Evolutionary conservation across 1,140 invertebrate genomes (phyloP), one percentile per base, ranked within the genome.

Genomic region (Drosophila quadrilineata): DNA sequence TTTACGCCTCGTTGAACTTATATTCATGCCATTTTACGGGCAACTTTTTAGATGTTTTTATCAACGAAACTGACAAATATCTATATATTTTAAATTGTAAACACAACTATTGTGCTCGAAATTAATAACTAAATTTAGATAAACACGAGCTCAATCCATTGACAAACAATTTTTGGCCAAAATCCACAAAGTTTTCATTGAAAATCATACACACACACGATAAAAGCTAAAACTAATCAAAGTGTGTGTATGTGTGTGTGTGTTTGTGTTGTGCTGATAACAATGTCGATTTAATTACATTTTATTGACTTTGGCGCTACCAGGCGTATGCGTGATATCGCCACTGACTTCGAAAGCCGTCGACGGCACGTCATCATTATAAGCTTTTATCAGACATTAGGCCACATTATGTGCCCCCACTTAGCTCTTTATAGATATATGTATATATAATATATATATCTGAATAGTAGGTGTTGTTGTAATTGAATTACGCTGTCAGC

Each of bases 231-330:
- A n/a, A n/a, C n/a, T n/a, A n/a, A 21, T 43, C 19, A 56, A 28
- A 38, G 12, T 54, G 24, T 56, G 40, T 53, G 6, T 59, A 36
- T 31, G 28, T 56, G 17, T 26, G 8, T 35, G 31, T 63, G 36
- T 56, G 19, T 40, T 17, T 38, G 29, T 26, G 17, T 48, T 14
- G 36, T 56, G 36, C 60, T 62, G 77, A 84, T 84, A 85, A 85
- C 70, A 84, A 77, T 77, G 79, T 74, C 79, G 74, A 79, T 84
- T 84, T 84, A 84, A 84, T 84, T 84, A 84, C 77, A 77, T 79
- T 85, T 85, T 84, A 84, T 85, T 79, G 79, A 84, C 60, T 71
- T 52, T 64, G 35, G 54, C 31, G 28, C 59, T 54, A 33, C 50
- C 28, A 64, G n/a, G 8, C 24, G 43, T 29, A 50, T 28, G 19